phyloP scores from a whole-genome alignment of 2,888 invertebrate genomes.

The Plagodis pulveraria region DNA sequence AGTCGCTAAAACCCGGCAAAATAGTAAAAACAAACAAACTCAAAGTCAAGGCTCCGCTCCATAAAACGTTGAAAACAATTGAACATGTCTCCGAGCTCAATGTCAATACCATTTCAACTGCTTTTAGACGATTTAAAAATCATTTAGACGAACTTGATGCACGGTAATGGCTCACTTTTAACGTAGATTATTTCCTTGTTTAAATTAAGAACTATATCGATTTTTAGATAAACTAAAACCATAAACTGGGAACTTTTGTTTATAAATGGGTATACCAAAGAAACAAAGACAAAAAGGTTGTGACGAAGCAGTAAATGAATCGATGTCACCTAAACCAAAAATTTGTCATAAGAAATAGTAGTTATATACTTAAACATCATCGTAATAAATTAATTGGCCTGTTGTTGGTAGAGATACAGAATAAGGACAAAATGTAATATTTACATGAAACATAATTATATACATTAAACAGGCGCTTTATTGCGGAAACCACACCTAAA shows the following conservation, averaged over 20 bases:
- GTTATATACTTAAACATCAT: too few relatives aligned
- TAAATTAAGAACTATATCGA: too few relatives aligned
- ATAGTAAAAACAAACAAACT: constrained; percentile 19
- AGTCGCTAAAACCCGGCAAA: constrained; percentile 9
- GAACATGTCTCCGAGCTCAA: constrained; percentile 14
- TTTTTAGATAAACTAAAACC: too few relatives aligned
- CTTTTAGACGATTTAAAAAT: constrained; percentile 16
- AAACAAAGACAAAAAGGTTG: too few relatives aligned
- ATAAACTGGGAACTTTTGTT: too few relatives aligned
- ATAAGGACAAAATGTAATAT: neutral
- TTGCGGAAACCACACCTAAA: neutral
- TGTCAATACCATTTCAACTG: constrained; percentile 23
- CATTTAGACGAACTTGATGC: constrained; percentile 4
- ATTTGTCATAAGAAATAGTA: too few relatives aligned
- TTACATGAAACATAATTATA: too few relatives aligned
- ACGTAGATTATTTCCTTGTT: neutral
- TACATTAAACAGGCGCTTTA: neutral
- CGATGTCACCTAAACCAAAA: too few relatives aligned
- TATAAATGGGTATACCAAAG: too few relatives aligned
- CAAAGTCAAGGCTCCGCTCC: constrained; percentile 20
- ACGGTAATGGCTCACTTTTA: constrained; percentile 6
- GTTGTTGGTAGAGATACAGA: neutral
- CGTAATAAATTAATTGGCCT: neutral
- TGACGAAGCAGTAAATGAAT: too few relatives aligned
- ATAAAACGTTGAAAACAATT: constrained; percentile 16